Conservation (phyloP, 1,140 invertebrate species). For the Amyelois transitella region DNA sequence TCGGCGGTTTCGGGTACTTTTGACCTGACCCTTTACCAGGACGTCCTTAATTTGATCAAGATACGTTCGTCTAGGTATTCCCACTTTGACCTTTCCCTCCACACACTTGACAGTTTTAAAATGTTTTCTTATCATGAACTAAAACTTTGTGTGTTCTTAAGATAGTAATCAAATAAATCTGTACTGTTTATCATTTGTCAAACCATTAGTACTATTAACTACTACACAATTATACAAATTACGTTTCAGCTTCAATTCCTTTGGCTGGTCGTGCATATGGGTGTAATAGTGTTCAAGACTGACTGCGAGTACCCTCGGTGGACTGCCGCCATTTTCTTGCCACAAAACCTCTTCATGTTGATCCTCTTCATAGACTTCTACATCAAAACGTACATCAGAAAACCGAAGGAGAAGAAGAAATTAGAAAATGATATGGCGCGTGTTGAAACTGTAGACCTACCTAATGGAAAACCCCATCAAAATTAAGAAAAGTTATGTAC, state of each 20-base stretch:
- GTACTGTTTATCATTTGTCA: neutral
- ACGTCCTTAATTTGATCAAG: too few species aligned
- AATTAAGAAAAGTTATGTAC: neutral
- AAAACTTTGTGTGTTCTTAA: neutral
- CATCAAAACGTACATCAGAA: slow-evolving; percentile 82
- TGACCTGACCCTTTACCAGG: too few species aligned
- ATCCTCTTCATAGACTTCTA: slow-evolving; percentile 92
- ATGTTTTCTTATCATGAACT: neutral
- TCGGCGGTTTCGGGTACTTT: too few species aligned
- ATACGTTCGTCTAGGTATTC: too few species aligned
- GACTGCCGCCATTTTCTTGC: slow-evolving; percentile 76
- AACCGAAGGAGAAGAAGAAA: slow-evolving; percentile 35
- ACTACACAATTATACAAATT: neutral
- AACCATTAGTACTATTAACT: neutral
- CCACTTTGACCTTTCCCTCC: too few species aligned
- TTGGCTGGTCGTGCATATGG: slow-evolving; percentile 80
- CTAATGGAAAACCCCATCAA: neutral
- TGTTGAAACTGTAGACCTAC: neutral
- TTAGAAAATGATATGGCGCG: neutral
- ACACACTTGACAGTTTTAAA: neutral
- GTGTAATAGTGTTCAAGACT: slow-evolving; percentile 77
- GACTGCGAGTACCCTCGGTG: slow-evolving; percentile 85
- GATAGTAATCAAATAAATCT: neutral
- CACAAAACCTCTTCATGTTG: slow-evolving; percentile 85
- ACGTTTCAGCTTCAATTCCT: slow-evolving; percentile 82